These are phyloP conservation scores for Leptinotarsa rubiginosa DNA, from an alignment of 2,888 invertebrate species.

Conservation along the genomic window DNA sequence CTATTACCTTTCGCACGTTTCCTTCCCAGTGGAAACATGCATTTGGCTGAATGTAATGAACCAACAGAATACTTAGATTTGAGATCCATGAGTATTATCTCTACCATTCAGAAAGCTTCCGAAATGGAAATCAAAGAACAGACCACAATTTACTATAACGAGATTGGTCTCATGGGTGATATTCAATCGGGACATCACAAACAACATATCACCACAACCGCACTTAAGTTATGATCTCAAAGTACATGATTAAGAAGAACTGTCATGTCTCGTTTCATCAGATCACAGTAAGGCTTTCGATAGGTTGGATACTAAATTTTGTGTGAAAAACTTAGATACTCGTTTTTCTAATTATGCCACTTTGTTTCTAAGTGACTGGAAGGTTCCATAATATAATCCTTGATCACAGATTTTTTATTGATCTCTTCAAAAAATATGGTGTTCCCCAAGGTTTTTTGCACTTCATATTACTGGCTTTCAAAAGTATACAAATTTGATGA, in stretches of 20 bases:
- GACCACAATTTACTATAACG: background rate
- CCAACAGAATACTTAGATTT: background rate
- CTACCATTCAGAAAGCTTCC: background rate
- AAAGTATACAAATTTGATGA: background rate
- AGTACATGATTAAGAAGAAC: slow-evolving; percentile 6
- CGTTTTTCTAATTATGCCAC: background rate
- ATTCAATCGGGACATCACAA: background rate
- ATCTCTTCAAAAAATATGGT: background rate
- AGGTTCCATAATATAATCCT: background rate
- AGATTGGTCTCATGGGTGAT: background rate
- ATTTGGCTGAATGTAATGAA: background rate
- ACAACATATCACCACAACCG: background rate
- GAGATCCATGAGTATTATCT: background rate
- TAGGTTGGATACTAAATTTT: background rate
- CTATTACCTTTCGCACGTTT: background rate
- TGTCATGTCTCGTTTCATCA: slow-evolving; percentile 16
- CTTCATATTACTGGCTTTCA: background rate
- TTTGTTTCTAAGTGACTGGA: background rate
- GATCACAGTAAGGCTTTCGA: slow-evolving; percentile 27
- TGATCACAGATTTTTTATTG: background rate
- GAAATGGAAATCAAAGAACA: background rate
- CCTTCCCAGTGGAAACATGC: background rate
- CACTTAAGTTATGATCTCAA: slow-evolving; percentile 4
- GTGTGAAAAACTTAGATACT: background rate
- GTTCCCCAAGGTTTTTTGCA: background rate